Base-by-base conservation (phyloP, 2,113 vertebrate genomes). In the Phocoena sinus region DNA sequence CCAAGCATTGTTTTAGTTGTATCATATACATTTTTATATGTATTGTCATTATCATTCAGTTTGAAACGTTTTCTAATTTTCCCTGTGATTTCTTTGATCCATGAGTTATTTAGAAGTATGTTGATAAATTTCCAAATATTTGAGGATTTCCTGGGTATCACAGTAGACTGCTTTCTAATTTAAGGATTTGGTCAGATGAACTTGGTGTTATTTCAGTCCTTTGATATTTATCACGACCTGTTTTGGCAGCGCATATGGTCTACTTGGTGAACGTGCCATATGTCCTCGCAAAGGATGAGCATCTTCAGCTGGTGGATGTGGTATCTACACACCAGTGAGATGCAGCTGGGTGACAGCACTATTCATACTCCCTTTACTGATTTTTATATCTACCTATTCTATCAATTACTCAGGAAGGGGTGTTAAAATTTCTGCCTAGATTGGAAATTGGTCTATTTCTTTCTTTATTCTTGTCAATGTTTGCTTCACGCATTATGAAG, bases 221-320 rank as follows among this genome's bases (percentile, higher is more conserved):
- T 12, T 20, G 28, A 12, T 28, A 5, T 36, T 31, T 25, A 6
- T 31, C 6, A 1, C 0, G 3, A 13, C 44, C 47, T 33, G 18
- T 4, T 17, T 0, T 7, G 60, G 50, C 10, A 26, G 33, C 47
- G 13, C 36, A 20, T 3, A 1, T 0, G 25, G 31, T 71, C 68
- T 2, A 1, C 28, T 1, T 25, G 33, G 47, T 31, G 4, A 36
- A 2, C 0, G 13, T 18, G 28, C 81, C 18, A 0, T 8, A 20
- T 3, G 21, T 41, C 38, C 73, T 38, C 2, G 26, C 12, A 8
- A 83, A 28, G 26, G 36, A 23, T 0, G 8, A 4, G 13, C 15
- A 2, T 47, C 76, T 53, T 36, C 23, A 9, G 76, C 14, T 5
- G 28, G 53, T 14, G 23, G 41, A 5, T 2, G 44, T 10, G 28